Base-by-base conservation (phyloP, 2,888 invertebrate species). In the Spilarctia lutea region DNA sequence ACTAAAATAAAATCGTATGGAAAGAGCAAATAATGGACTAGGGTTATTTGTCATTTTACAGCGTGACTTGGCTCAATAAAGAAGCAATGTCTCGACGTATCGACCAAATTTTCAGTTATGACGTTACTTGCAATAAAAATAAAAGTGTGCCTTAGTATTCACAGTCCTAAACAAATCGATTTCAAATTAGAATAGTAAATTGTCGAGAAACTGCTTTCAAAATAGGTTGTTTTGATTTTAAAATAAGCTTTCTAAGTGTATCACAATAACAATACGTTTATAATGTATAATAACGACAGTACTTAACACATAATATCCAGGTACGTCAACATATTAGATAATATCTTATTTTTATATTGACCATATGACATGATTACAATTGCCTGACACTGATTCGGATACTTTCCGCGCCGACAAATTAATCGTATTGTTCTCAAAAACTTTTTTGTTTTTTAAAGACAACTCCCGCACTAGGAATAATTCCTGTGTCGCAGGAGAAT, bases 1-100 rank as follows among this genome's bases (percentile, higher is more conserved):
- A 60, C 6, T 60, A 27, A 60, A 60, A 4, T 16, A 30, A 60
- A 56, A n/a, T 56, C n/a, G 11, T 30, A 27, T 60, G 16, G 30
- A 30, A 30, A 63, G 30, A 30, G 63, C 2, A 30, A 30, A 27
- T 16, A 71, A 30, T 63, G 16, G 18, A 18, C 18, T 63, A 27
- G 18, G 18, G 30, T 63, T 63, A 18, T 63, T 0, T 30, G 27
- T 30, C 27, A 60, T 10, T 63, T 30, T 16, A 18, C 30, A 16
- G 63, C 63, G 63, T 63, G 63, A 63, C 63, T 63, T 16, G 16
- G 30, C 30, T 63, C 63, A 63, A 63, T 63, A 63, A 63, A 63
- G 18, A 63, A 27, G 27, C 30, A 18, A 30, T 30, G 63, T 63
- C 63, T 63, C 63, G 63, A 63, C 30, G 63, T 63, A 63, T 63